These are phyloP conservation scores for Eupithecia abbreviata DNA, from an alignment of 2,888 invertebrate species.

Conservation along the genomic window DNA sequence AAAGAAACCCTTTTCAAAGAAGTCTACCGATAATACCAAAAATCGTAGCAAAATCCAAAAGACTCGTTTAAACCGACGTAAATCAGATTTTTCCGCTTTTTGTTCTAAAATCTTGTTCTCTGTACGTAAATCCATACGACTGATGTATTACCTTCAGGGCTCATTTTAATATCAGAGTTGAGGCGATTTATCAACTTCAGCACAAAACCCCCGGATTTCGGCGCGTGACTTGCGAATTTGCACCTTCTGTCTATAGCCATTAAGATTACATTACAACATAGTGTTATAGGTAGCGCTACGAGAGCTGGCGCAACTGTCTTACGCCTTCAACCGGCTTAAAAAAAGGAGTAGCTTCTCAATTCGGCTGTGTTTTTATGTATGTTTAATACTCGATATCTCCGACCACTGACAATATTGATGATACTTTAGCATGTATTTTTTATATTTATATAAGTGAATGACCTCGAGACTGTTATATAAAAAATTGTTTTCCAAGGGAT, in stretches of 20 bases:
- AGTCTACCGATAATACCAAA: background rate
- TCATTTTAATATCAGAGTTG: conserved; percentile 5
- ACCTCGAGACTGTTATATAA: too few species aligned
- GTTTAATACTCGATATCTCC: too few species aligned
- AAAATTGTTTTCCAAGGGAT: background rate
- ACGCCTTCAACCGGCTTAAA: background rate
- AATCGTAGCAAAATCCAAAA: background rate
- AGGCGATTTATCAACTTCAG: conserved; percentile 9
- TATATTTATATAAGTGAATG: too few species aligned
- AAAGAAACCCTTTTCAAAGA: background rate
- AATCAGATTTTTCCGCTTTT: background rate
- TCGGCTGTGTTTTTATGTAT: background rate
- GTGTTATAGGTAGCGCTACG: background rate
- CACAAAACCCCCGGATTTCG: background rate
- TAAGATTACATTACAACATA: background rate
- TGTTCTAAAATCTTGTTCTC: background rate
- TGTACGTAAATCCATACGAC: background rate
- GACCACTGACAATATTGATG: too few species aligned
- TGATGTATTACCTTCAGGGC: conserved; percentile 11
- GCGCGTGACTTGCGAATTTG: background rate
- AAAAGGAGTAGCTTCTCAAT: background rate
- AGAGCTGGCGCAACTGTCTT: background rate
- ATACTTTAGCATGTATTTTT: too few species aligned
- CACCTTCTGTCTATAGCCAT: background rate
- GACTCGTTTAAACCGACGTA: background rate